A percentile compares a stretch with the other conserved stretches of the same genome.
Conservation (phyloP, 2,888 invertebrate species). For the Octonoba sinensis region DNA sequence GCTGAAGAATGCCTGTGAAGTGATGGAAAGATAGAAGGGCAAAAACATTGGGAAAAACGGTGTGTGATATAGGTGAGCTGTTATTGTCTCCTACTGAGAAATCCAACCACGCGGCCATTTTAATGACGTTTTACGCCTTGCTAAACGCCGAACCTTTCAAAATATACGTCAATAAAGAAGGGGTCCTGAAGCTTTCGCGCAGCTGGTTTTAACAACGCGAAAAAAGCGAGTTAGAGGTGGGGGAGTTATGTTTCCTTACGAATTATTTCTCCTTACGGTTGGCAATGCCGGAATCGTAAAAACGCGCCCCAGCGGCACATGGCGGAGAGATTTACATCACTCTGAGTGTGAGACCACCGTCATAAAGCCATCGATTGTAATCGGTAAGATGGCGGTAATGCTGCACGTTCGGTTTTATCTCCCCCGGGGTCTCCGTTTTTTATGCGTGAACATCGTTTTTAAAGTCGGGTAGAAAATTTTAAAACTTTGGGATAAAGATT, state of each 20-base stretch:
- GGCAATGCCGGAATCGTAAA: slow-evolving; percentile 61
- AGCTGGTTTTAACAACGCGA: slow-evolving; percentile 57
- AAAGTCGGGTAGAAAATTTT: slow-evolving; percentile 30
- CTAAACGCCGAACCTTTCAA: slow-evolving; percentile 54
- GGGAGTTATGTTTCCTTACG: slow-evolving; percentile 44
- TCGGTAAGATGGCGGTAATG: slow-evolving; percentile 55
- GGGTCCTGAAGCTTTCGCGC: slow-evolving; percentile 11
- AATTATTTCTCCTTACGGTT: slow-evolving; percentile 59
- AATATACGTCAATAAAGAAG: slow-evolving; percentile 55
- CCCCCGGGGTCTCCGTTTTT: background rate
- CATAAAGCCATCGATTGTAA: slow-evolving; percentile 62
- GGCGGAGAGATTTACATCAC: slow-evolving; percentile 59
- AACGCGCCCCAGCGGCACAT: slow-evolving; percentile 52
- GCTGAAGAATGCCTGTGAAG: background rate
- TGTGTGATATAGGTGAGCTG: slow-evolving; percentile 56
- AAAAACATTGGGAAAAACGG: background rate
- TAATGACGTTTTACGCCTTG: slow-evolving; percentile 61
- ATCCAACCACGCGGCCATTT: slow-evolving; percentile 58
- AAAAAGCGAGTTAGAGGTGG: slow-evolving; percentile 20
- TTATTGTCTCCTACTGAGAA: slow-evolving; percentile 46
- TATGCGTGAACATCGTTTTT: slow-evolving; percentile 27
- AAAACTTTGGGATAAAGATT: slow-evolving; percentile 54
- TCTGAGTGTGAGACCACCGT: slow-evolving; percentile 59
- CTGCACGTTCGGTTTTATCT: slow-evolving; percentile 60
- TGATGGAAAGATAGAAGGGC: background rate